A percentile compares a stretch with the other conserved stretches of the same genome.
Conservation (phyloP, 2,888 invertebrate species). For the Drosophila nr. perissopoda region DNA sequence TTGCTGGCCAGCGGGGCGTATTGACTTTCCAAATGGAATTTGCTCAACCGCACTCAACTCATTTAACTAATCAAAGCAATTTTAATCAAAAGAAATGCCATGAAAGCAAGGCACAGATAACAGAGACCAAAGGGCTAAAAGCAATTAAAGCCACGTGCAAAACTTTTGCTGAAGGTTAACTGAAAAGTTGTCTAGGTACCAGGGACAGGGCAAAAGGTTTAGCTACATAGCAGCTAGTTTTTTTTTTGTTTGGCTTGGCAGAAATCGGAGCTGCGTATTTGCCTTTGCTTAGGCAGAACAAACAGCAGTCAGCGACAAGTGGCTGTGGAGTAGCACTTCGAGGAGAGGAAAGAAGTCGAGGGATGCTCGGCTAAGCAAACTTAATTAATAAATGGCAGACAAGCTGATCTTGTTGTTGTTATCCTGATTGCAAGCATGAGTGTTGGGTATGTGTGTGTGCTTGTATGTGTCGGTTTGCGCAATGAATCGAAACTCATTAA, state of each 20-base stretch:
- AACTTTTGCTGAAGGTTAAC: slow-evolving; percentile 65
- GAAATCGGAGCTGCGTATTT: slow-evolving; percentile 52
- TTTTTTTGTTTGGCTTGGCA: slow-evolving; percentile 30
- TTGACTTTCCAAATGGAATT: slow-evolving; percentile 64
- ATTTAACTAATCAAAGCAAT: slow-evolving; percentile 79
- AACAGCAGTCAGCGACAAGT: slow-evolving; percentile 25
- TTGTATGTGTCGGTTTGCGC: slow-evolving; percentile 44
- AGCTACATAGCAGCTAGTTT: slow-evolving; percentile 29
- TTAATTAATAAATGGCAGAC: slow-evolving; percentile 71
- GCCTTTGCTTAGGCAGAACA: slow-evolving; percentile 47
- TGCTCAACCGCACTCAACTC: slow-evolving; percentile 52
- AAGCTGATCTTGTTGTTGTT: slow-evolving; percentile 26
- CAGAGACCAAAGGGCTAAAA: slow-evolving; percentile 44
- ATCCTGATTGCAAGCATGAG: slow-evolving; percentile 51
- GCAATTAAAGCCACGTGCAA: slow-evolving; percentile 80
- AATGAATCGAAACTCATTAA: slow-evolving; percentile 82
- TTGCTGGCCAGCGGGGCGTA: slow-evolving; percentile 28
- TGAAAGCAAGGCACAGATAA: slow-evolving; percentile 20
- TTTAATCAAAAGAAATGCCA: slow-evolving; percentile 67
- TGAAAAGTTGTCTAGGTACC: slow-evolving; percentile 58
- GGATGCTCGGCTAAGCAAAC: slow-evolving; percentile 67
- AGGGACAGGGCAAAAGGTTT: slow-evolving; percentile 20
- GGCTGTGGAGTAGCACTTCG: not conserved
- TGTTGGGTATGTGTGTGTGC: slow-evolving; percentile 5
- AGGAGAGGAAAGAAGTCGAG: slow-evolving; percentile 3